phyloP scores from a whole-genome alignment of 2,797 vertebrate species.

The Todus mexicanus region DNA sequence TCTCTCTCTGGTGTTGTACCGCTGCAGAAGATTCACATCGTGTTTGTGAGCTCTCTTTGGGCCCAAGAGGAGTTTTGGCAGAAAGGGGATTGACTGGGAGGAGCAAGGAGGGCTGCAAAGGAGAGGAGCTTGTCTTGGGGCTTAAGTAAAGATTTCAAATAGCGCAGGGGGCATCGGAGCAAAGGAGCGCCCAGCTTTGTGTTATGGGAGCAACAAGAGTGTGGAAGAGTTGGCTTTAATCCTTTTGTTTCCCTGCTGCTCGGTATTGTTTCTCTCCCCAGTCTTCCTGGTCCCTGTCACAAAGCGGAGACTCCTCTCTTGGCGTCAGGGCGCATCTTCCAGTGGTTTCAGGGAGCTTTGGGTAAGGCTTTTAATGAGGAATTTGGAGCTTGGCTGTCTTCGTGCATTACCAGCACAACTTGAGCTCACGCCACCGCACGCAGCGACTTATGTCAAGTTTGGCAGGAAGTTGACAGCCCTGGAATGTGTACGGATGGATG shows the following conservation, averaged over 20 bases:
- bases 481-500: accelerated
- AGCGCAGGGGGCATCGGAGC: background rate
- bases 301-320: background rate
- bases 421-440: background rate
- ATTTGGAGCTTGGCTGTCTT: background rate
- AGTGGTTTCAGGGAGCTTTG: background rate
- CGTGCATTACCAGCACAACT: background rate
- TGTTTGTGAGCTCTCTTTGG: background rate
- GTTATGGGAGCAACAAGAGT: background rate
- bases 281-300: background rate
- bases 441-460: background rate
- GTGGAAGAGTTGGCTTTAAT: background rate
- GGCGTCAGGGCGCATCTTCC: background rate
- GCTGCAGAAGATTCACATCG: background rate
- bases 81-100: background rate
- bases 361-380: background rate
- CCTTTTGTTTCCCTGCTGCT: background rate
- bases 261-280: background rate
- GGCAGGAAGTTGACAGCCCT: background rate
- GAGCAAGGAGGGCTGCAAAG: background rate
- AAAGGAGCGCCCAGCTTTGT: background rate
- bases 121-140: background rate
- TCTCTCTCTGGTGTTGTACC: background rate
- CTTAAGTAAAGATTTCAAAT: background rate
- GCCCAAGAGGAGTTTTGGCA: background rate